phyloP scores from a whole-genome alignment of 2,113 vertebrate species.

The Phalacrocorax pelagicus region DNA sequence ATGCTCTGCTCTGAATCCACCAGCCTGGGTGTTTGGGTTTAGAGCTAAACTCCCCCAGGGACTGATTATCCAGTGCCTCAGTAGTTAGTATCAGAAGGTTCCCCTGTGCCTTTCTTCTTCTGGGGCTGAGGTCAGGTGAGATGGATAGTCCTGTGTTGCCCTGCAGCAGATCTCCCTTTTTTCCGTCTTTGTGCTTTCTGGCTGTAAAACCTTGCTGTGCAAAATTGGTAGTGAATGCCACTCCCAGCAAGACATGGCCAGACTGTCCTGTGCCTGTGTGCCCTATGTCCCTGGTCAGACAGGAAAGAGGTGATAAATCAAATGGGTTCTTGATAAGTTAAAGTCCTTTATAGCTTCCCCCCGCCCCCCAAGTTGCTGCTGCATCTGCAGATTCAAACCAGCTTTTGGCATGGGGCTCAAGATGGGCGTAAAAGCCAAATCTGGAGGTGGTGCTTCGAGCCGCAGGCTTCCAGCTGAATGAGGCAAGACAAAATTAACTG shows the following conservation, averaged over 20 bases:
- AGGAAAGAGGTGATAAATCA: background rate
- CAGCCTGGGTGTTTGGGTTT: background rate
- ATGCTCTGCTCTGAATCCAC: background rate
- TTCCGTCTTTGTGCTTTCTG: background rate
- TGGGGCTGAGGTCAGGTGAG: background rate
- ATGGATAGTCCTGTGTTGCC: background rate
- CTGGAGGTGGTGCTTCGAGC: background rate
- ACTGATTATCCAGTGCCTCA: background rate
- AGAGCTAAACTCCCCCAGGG: background rate
- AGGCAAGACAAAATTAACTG: background rate
- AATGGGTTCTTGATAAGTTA: background rate
- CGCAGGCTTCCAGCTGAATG: background rate
- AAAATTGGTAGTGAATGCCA: background rate
- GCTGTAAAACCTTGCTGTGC: background rate
- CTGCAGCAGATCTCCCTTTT: background rate
- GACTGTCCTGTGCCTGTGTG: background rate
- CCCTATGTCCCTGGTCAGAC: background rate
- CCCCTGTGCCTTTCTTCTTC: background rate
- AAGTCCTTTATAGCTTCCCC: background rate
- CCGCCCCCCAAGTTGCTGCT: background rate
- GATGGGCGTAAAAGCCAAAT: background rate
- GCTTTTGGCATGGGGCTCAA: background rate
- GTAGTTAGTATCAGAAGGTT: background rate
- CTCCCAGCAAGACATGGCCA: accelerated
- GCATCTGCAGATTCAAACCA: background rate